phyloP scores from a whole-genome alignment of 2,888 invertebrate genomes.

The Taenaris catops region DNA sequence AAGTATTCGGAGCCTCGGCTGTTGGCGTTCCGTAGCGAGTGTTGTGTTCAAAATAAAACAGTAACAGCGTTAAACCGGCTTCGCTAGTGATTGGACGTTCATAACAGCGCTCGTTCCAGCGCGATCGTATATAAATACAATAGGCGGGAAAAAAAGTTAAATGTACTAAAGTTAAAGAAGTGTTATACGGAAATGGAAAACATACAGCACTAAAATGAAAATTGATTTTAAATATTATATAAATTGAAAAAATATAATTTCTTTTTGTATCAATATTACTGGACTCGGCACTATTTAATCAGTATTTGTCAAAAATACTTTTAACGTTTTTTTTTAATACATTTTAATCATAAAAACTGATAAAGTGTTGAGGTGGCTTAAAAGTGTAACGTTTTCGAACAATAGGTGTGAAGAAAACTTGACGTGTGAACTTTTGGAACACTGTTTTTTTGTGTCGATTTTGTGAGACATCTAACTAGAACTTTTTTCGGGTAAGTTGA shows the following conservation, averaged over 20 bases:
- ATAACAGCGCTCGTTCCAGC: conserved; percentile 18
- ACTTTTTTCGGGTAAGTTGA: neutral
- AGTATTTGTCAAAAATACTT: too few relatives aligned
- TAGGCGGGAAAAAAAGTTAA: conserved; percentile 69
- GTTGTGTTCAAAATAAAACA: conserved; percentile 65
- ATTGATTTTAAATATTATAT: too few relatives aligned
- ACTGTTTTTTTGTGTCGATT: conserved; percentile 7
- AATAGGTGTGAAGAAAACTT: conserved; percentile 26
- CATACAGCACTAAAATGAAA: too few relatives aligned
- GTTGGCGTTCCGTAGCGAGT: conserved; percentile 32
- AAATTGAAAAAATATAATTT: too few relatives aligned
- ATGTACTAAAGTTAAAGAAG: too few relatives aligned
- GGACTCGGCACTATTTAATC: too few relatives aligned
- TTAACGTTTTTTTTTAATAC: too few relatives aligned
- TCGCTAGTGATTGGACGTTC: conserved; percentile 59
- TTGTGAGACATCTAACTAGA: neutral
- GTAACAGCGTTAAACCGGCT: conserved; percentile 66
- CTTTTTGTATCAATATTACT: too few relatives aligned
- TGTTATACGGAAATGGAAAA: too few relatives aligned
- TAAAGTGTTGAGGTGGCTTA: too few relatives aligned
- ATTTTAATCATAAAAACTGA: too few relatives aligned
- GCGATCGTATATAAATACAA: conserved; percentile 30
- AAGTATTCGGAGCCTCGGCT: conserved; percentile 26
- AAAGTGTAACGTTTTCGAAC: conserved; percentile 21
- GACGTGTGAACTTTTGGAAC: conserved; percentile 24